phyloP scores from a whole-genome alignment of 2,888 invertebrate genomes.

The Reticulitermes lucifugus region DNA sequence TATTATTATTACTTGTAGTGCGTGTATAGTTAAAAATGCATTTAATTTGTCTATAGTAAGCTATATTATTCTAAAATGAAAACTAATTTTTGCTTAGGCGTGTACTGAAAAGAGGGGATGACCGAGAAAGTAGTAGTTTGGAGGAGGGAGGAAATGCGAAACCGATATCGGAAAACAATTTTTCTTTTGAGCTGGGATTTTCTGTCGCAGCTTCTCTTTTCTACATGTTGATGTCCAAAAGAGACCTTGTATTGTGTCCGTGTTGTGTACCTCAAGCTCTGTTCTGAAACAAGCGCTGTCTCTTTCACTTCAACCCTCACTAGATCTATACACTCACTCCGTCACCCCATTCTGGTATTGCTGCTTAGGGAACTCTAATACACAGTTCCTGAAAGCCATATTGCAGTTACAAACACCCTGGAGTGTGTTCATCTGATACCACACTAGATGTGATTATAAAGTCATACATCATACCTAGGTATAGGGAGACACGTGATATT shows the following conservation, averaged over 20 bases:
- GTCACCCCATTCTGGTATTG: background rate
- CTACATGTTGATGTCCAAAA: constrained; percentile 21
- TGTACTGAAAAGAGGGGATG: constrained; percentile 13
- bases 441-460: constrained; percentile 17
- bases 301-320: background rate
- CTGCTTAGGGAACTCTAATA: constrained; percentile 8
- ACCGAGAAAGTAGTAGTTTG: background rate
- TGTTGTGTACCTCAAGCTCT: background rate
- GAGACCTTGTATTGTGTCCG: constrained; percentile 12
- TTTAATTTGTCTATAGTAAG: too few species aligned
- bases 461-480: constrained; percentile 4
- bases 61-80: background rate
- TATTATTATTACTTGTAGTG: too few species aligned
- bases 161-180: constrained; percentile 68
- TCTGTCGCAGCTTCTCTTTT: background rate
- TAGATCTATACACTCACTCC: too few species aligned
- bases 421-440: background rate
- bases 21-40: too few species aligned
- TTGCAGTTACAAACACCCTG: background rate
- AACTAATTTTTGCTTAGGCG: constrained; percentile 32
- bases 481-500: constrained; percentile 4
- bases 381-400: background rate
- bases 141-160: constrained; percentile 57
- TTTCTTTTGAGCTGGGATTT: constrained; percentile 59
- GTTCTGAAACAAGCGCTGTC: background rate